These are phyloP conservation scores for Halictus rubicundus DNA, from an alignment of 1,140 invertebrate genomes.

Conservation along the genomic window DNA sequence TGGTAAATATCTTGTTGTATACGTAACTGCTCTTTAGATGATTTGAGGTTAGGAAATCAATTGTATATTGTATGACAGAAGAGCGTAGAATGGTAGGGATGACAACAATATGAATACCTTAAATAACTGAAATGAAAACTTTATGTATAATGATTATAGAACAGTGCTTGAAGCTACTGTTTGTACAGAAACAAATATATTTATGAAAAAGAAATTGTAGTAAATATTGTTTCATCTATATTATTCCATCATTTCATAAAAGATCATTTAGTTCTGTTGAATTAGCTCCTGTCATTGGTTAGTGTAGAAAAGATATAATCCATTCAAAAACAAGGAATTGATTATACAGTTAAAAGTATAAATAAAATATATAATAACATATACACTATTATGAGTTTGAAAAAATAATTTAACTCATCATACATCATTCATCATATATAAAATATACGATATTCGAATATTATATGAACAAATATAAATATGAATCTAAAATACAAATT, in stretches of 20 bases:
- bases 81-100: background rate
- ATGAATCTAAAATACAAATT: too few species aligned
- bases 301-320: background rate
- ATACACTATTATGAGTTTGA: too few species aligned
- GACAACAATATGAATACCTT: background rate
- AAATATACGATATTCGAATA: too few species aligned
- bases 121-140: background rate
- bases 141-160: background rate
- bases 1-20: background rate
- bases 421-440: too few species aligned
- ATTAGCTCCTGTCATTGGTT: background rate
- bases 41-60: conserved; percentile 36
- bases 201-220: too few species aligned
- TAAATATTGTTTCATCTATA: too few species aligned
- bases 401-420: background rate
- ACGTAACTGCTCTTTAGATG: background rate
- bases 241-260: too few species aligned
- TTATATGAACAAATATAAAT: too few species aligned
- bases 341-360: too few species aligned
- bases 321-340: background rate
- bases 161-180: background rate
- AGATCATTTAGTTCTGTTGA: too few species aligned
- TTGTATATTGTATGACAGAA: background rate
- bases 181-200: background rate
- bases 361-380: background rate